Base-by-base conservation (phyloP, 1,140 invertebrate species). In the Drosophila nigromelanica region DNA sequence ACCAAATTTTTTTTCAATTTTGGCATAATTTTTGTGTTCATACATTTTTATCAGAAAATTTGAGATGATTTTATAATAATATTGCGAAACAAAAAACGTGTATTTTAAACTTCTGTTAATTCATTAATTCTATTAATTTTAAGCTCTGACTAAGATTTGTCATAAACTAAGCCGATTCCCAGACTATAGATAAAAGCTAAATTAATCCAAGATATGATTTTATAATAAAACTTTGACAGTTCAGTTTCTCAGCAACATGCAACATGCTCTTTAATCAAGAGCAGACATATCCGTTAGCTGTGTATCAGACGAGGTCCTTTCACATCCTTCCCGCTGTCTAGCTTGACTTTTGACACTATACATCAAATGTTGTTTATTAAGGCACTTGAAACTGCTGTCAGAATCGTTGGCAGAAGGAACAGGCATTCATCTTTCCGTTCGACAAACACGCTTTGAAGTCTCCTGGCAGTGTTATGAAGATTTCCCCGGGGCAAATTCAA, bases 331-430 rank as follows among this genome's bases (percentile, higher is more conserved):
- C 0, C 30, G 3, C 42, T 35, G 37, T 27, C 37, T 55, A 2
- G 40, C 8, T 30, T 58, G 55, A 58, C 55, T 45, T 33, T 45
- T 45, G 55, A 35, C 55, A 58, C 55, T 15, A 45, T 45, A 33
- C 24, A 58, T 58, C 55, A 58, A 74, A 69, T 45, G 47, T 60
- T 58, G 63, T 80, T 79, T 79, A 76, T 71, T 71, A 72, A 15
- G 40, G 42, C 61, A 66, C 61, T 76, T 50, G 27, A 14, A 55
- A 33, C 21, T 18, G 24, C 14, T 73, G 56, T 69, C 66, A 47
- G 50, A 73, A 27, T 5, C 27, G 5, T 6, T 6, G 27, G 27
- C 27, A 1, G 27, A 5, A 39, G 48, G 35, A 43, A 51, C n/a
- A 15, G 37, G 37, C 66, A 58, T 70, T 73, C 61, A 61, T 73